Evolutionary conservation across 2,888 invertebrate genomes (phyloP).

Genomic region (Cerceris rybyensis): DNA sequence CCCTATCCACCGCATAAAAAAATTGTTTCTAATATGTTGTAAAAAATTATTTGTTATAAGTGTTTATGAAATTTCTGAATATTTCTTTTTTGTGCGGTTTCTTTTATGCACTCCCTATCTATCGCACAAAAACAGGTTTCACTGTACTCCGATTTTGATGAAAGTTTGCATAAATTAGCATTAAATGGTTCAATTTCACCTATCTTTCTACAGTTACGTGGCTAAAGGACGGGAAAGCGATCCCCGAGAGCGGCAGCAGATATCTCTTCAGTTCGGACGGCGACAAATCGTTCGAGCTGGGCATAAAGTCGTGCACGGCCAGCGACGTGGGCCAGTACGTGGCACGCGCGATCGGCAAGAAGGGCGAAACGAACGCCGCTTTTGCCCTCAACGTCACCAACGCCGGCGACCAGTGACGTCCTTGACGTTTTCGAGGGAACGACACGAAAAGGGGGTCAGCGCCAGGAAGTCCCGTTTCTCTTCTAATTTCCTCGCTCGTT

Average conservation of each 20-base stretch:
- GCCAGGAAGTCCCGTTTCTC: background rate
- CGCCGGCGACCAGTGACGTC: slow-evolving; percentile 82
- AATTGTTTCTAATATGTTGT: too few species aligned
- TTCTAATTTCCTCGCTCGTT: background rate
- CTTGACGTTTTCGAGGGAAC: slow-evolving; percentile 17
- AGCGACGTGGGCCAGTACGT: slow-evolving; percentile 95
- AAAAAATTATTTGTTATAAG: too few species aligned
- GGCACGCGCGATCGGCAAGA: slow-evolving; percentile 92
- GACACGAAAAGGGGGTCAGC: slow-evolving; percentile 35
- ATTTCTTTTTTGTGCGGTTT: too few species aligned
- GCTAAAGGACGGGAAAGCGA: slow-evolving; percentile 95
- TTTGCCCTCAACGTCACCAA: slow-evolving; percentile 92
- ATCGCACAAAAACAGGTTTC: too few species aligned
- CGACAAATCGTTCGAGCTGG: slow-evolving; percentile 90
- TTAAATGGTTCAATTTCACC: background rate
- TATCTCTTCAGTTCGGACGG: slow-evolving; percentile 93
- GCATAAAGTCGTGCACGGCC: slow-evolving; percentile 88
- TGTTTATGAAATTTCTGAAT: too few species aligned
- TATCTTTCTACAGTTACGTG: slow-evolving; percentile 84
- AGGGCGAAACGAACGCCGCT: slow-evolving; percentile 91
- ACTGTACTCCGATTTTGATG: too few species aligned
- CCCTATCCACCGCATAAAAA: too few species aligned
- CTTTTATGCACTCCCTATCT: too few species aligned
- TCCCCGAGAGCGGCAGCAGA: slow-evolving; percentile 90
- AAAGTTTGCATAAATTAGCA: too few species aligned